Evolutionary conservation across 1,140 invertebrate genomes (phyloP).

Genomic region (Trypoxylus dichotomus): DNA sequence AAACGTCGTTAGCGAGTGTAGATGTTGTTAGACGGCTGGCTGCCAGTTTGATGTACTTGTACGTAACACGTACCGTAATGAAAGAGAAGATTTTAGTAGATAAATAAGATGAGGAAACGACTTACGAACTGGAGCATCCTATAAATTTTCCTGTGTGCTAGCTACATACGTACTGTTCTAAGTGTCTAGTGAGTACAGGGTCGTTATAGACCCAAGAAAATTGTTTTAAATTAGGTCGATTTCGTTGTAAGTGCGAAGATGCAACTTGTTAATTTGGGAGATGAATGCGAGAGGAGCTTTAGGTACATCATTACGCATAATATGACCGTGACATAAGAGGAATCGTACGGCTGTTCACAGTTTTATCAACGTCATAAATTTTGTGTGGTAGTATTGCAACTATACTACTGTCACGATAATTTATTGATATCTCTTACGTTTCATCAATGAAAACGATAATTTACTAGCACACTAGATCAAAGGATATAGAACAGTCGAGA

Average conservation of each 20-base stretch:
- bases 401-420: too few species aligned
- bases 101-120: background rate
- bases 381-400: too few species aligned
- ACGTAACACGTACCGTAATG: background rate
- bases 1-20: background rate
- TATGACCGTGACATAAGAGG: too few species aligned
- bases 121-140: background rate
- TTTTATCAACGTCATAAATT: too few species aligned
- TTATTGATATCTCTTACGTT: too few species aligned
- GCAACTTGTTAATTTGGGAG: too few species aligned
- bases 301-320: too few species aligned
- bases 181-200: background rate
- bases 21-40: background rate
- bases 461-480: too few species aligned
- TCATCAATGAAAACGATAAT: too few species aligned
- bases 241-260: background rate
- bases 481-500: too few species aligned
- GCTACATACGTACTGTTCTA: background rate
- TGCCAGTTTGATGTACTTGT: background rate
- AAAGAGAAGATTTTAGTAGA: constrained; percentile 7
- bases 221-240: background rate
- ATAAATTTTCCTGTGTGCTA: background rate
- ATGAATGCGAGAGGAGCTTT: too few species aligned
- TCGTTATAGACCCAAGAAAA: background rate
- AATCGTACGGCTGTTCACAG: too few species aligned